Evolutionary conservation across 2,113 vertebrate species (phyloP).

Genomic region (Motacilla alba): DNA sequence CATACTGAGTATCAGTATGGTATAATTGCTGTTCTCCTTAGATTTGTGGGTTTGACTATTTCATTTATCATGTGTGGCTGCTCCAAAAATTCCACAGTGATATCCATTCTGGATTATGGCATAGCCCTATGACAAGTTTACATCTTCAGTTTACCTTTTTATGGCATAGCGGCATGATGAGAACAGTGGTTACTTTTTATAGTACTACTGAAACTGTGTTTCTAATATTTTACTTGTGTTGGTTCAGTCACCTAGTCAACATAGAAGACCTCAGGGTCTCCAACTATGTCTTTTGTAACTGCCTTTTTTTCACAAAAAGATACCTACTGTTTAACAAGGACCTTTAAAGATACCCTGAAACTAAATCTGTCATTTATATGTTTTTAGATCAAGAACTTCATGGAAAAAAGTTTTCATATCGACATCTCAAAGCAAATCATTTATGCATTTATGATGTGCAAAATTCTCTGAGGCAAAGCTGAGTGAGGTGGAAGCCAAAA

Average conservation of each 20-base stretch:
- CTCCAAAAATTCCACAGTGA: not conserved
- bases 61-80: accelerated
- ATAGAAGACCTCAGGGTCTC: not conserved
- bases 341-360: not conserved
- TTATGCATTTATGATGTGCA: not conserved
- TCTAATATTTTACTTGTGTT: not conserved
- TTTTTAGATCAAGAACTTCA: not conserved
- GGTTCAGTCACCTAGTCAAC: not conserved
- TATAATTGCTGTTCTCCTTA: not conserved
- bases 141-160: not conserved
- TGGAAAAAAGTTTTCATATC: not conserved
- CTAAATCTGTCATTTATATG: not conserved
- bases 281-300: not conserved
- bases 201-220: not conserved
- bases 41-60: not conserved
- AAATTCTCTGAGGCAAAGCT: not conserved
- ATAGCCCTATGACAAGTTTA: not conserved
- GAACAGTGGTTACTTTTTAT: not conserved
- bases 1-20: not conserved
- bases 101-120: not conserved
- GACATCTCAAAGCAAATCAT: not conserved
- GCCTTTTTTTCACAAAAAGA: not conserved
- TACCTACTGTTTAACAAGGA: not conserved
- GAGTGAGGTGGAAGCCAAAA: not conserved
- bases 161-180: accelerated